A percentile compares a stretch with the other conserved stretches of the same genome.
Evolutionary conservation across 2,888 invertebrate genomes (phyloP).

Genomic region (Entomobrya multifasciata): DNA sequence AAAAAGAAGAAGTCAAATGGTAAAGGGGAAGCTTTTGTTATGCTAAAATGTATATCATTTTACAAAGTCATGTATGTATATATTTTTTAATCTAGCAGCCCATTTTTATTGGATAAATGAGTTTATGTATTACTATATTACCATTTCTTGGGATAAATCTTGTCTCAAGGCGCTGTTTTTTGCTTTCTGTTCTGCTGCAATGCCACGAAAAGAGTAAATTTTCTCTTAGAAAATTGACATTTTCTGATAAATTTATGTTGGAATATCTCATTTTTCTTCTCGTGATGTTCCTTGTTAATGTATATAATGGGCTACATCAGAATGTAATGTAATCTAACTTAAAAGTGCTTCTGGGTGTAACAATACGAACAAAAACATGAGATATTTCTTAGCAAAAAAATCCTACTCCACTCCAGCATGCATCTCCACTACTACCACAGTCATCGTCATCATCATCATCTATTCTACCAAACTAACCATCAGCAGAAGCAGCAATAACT

Average conservation of each 20-base stretch:
- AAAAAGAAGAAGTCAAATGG: slow-evolving; percentile 18
- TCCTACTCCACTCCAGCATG: slow-evolving; percentile 36
- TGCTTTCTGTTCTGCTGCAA: too few relatives aligned
- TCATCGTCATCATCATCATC: not conserved
- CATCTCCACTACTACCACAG: not conserved
- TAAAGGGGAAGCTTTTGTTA: slow-evolving; percentile 46
- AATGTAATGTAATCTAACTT: slow-evolving; percentile 16
- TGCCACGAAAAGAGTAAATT: slow-evolving; percentile 12
- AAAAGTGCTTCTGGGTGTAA: slow-evolving; percentile 57
- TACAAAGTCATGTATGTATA: too few relatives aligned
- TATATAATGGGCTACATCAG: slow-evolving; percentile 38
- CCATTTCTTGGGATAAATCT: not conserved
- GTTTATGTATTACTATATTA: not conserved
- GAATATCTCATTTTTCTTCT: slow-evolving; percentile 57
- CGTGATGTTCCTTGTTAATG: slow-evolving; percentile 24
- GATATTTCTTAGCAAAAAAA: slow-evolving; percentile 46
- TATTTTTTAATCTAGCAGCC: not conserved
- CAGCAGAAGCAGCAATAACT: slow-evolving; percentile 52
- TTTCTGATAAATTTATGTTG: slow-evolving; percentile 80
- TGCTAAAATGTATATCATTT: slow-evolving; percentile 66
- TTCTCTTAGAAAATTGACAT: slow-evolving; percentile 79
- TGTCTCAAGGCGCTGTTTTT: not conserved
- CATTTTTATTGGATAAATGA: slow-evolving; percentile 56
- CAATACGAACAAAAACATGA: not conserved
- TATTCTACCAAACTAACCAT: not conserved